These are phyloP conservation scores for Microcebus jonahi DNA, from an alignment of 2,113 vertebrate species.

Conservation along the genomic window DNA sequence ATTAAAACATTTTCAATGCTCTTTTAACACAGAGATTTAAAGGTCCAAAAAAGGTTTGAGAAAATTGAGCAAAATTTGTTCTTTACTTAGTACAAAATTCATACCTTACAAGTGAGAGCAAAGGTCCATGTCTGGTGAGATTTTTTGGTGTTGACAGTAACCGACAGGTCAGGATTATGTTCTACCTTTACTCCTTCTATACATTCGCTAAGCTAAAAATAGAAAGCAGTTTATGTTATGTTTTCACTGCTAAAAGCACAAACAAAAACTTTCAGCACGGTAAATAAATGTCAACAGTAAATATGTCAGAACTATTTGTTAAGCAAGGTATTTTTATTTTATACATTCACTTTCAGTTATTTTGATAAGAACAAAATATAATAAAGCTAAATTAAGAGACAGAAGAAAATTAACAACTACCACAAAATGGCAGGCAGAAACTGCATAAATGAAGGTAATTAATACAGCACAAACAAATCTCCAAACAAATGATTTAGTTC, in stretches of 20 bases:
- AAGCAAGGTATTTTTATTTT: not conserved
- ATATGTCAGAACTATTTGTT: not conserved
- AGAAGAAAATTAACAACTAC: conserved; percentile 25
- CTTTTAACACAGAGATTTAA: conserved; percentile 44
- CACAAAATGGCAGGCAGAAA: not conserved
- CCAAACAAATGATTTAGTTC: not conserved
- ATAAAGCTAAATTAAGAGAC: conserved; percentile 11
- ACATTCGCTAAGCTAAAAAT: conserved; percentile 94
- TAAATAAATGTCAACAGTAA: not conserved
- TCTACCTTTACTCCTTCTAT: conserved; percentile 96
- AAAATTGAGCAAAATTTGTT: not conserved
- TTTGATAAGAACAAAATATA: not conserved
- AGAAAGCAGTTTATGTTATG: conserved; percentile 61
- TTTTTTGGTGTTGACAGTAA: conserved; percentile 97
- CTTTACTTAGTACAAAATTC: conserved; percentile 63
- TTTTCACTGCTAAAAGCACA: conserved; percentile 33
- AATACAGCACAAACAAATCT: not conserved
- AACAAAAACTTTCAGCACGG: not conserved
- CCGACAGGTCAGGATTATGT: conserved; percentile 93
- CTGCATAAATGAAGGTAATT: not conserved
- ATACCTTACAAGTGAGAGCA: conserved; percentile 97
- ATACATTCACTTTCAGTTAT: not conserved
- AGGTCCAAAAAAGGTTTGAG: conserved; percentile 1
- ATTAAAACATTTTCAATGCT: conserved; percentile 23
- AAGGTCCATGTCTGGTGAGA: conserved; percentile 97